Percentiles rank a stretch among this genome's conserved stretches.
Conservation (phyloP, 1,140 invertebrate species). For the Drosophila quadrilineata region DNA sequence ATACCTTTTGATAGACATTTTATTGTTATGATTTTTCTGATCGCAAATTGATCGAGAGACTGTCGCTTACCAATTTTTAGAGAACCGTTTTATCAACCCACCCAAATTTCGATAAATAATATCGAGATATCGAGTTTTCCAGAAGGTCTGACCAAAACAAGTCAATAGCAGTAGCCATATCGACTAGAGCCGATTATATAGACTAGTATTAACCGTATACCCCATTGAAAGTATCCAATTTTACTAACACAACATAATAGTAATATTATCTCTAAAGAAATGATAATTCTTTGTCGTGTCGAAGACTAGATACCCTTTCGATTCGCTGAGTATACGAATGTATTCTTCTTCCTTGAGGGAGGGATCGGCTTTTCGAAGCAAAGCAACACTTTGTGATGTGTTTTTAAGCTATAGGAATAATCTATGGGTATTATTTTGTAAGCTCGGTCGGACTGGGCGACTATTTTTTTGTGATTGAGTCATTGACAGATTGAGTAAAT, state of each 20-base stretch:
- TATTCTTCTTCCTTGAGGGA: background rate
- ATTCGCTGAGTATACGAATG: too few relatives aligned
- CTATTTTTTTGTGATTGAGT: slow-evolving; percentile 41
- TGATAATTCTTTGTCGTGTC: background rate
- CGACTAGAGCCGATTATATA: slow-evolving; percentile 8
- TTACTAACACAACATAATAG: background rate
- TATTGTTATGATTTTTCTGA: slow-evolving; percentile 21
- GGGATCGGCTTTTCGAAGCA: background rate
- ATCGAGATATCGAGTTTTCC: slow-evolving; percentile 25
- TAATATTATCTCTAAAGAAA: background rate
- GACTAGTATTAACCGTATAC: background rate
- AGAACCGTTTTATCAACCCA: slow-evolving; percentile 14
- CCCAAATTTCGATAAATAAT: background rate
- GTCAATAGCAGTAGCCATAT: slow-evolving; percentile 16
- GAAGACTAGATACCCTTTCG: background rate
- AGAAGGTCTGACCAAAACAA: slow-evolving; percentile 39
- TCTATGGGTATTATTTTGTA: slow-evolving; percentile 74
- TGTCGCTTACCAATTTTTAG: slow-evolving; percentile 17
- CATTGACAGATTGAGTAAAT: slow-evolving; percentile 15
- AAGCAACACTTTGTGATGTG: slow-evolving; percentile 41
- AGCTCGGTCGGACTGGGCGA: slow-evolving; percentile 33
- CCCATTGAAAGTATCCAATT: slow-evolving; percentile 15
- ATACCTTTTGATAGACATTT: slow-evolving; percentile 38
- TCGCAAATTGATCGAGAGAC: slow-evolving; percentile 17
- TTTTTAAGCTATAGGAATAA: slow-evolving; percentile 48